These are phyloP conservation scores for Ariopsis seemanni DNA, from an alignment of 2,113 vertebrate species.

Conservation along the genomic window DNA sequence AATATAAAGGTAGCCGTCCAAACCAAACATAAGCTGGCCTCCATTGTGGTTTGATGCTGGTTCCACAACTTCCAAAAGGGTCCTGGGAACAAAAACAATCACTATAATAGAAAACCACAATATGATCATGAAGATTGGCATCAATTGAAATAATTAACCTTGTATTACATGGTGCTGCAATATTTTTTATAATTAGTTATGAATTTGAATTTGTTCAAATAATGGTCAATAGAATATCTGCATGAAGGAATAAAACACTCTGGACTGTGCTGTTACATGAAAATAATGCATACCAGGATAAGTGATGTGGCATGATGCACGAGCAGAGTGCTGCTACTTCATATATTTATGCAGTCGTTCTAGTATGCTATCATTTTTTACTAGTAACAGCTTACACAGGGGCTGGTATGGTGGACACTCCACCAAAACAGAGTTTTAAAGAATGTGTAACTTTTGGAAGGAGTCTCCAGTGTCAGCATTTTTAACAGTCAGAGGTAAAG, in stretches of 20 bases:
- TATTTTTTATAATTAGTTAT: neutral
- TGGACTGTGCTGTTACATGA: neutral
- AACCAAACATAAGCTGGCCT: conserved; percentile 79
- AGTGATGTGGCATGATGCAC: neutral
- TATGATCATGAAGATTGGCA: neutral
- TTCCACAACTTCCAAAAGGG: conserved; percentile 76
- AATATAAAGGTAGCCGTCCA: conserved; percentile 79
- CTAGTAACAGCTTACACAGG: neutral
- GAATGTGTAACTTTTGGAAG: neutral
- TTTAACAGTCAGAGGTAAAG: neutral
- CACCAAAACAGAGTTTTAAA: neutral
- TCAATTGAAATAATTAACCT: neutral
- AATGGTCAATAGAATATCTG: neutral
- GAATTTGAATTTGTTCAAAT: neutral
- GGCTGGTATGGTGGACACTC: neutral
- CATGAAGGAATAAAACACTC: neutral
- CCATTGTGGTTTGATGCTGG: conserved; percentile 83
- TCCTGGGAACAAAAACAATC: conserved; percentile 56
- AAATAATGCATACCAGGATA: neutral
- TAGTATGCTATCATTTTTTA: neutral
- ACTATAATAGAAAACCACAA: neutral
- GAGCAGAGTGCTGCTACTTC: neutral
- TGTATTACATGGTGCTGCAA: neutral
- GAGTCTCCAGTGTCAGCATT: neutral
- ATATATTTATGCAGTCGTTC: neutral